These are phyloP conservation scores for Orbicella faveolata DNA, from an alignment of 64 coral and sea anemone species.

Conservation along the genomic window DNA sequence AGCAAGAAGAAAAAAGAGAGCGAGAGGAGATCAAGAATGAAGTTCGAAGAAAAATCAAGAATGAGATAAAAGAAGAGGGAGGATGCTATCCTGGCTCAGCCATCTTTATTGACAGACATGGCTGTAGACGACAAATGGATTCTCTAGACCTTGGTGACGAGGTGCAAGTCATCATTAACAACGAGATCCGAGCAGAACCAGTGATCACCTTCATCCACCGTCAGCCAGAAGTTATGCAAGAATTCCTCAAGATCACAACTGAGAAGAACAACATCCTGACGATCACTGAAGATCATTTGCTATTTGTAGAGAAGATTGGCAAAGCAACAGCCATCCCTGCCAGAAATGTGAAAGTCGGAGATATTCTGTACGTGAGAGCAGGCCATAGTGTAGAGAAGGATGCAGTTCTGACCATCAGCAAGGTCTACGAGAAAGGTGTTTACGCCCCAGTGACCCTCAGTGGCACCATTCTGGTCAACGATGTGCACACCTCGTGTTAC, in stretches of 20 bases:
- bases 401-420: not conserved
- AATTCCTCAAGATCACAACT: conserved; percentile 2
- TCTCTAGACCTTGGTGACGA: not conserved
- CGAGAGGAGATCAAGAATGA: too few relatives aligned
- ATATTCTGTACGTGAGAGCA: conserved; percentile 7
- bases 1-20: too few relatives aligned
- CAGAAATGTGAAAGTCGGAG: not conserved
- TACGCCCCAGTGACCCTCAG: conserved; percentile 32
- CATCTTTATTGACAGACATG: conserved; percentile 8
- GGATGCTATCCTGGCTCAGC: conserved; percentile 6
- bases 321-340: conserved; percentile 6
- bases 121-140: not conserved
- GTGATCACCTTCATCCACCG: conserved; percentile 7
- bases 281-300: conserved; percentile 32
- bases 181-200: not conserved
- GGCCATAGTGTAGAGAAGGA: not conserved
- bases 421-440: conserved; percentile 11
- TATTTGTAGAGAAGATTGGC: conserved; percentile 13
- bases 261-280: not conserved
- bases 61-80: too few relatives aligned
- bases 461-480: conserved; percentile 43
- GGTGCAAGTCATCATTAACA: not conserved
- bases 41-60: too few relatives aligned
- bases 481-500: conserved; percentile 34
- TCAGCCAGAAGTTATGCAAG: not conserved